Percentiles rank a stretch among this genome's conserved stretches.
Conservation (phyloP, 2,888 invertebrate species). For the Chrysopilus asiliformis region DNA sequence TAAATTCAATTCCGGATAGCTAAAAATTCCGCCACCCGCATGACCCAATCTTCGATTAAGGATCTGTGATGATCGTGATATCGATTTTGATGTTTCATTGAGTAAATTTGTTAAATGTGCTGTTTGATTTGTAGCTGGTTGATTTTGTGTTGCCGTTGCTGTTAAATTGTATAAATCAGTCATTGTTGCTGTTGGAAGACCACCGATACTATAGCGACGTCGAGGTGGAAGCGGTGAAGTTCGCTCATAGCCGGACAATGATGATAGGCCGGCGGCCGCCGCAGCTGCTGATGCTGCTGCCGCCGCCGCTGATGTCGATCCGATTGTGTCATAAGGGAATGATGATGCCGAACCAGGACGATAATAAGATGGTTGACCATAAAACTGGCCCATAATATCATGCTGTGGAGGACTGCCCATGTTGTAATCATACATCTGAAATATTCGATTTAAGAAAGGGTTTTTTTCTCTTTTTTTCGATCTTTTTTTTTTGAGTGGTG, state of each 20-base stretch:
- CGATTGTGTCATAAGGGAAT: constrained; percentile 19
- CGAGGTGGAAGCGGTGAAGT: constrained; percentile 21
- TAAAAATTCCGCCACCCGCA: constrained; percentile 29
- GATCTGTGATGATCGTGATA: constrained; percentile 36
- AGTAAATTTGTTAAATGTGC: constrained; percentile 34
- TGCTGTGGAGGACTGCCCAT: constrained; percentile 35
- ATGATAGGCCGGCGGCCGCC: constrained; percentile 1
- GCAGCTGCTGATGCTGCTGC: neutral
- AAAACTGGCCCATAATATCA: constrained; percentile 33
- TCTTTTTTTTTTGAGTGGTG: too few species aligned
- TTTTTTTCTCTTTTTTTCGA: constrained; percentile 12
- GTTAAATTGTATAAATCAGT: constrained; percentile 26
- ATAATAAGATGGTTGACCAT: constrained; percentile 24
- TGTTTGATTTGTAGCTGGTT: constrained; percentile 19
- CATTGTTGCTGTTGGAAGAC: constrained; percentile 35
- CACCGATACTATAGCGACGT: constrained; percentile 35
- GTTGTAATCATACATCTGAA: constrained; percentile 38
- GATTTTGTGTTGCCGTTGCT: constrained; percentile 7
- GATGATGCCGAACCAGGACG: constrained; percentile 24
- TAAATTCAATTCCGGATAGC: constrained; percentile 32
- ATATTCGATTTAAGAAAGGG: constrained; percentile 28
- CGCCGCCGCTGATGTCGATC: neutral
- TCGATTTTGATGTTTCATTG: constrained; percentile 36
- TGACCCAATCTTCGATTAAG: constrained; percentile 23
- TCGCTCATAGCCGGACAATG: constrained; percentile 7